Evolutionary conservation across 2,797 vertebrate genomes (phyloP).

Genomic region (Pachyuromys duprasi): DNA sequence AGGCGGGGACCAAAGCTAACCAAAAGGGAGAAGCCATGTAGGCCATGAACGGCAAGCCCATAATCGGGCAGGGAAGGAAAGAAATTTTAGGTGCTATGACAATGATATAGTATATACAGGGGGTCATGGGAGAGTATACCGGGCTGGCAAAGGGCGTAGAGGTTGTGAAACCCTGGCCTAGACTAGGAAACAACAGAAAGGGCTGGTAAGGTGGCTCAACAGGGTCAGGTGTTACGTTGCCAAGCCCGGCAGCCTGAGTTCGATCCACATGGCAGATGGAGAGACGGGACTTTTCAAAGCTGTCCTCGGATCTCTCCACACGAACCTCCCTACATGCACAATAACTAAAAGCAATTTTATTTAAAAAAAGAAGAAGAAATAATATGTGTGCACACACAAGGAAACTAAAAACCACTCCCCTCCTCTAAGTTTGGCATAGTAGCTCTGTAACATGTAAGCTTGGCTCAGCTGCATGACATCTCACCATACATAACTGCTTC

Average conservation of each 20-base stretch:
- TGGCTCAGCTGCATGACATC: neutral
- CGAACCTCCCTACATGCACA: neutral
- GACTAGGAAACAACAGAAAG: neutral
- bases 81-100: neutral
- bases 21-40: neutral
- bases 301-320: neutral
- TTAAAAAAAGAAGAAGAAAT: neutral
- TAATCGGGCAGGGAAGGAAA: neutral
- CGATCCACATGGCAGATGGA: neutral
- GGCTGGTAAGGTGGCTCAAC: neutral
- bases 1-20: too few species aligned
- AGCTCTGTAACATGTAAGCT: neutral
- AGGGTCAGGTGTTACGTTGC: neutral
- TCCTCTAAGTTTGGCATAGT: neutral
- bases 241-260: neutral
- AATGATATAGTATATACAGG: neutral
- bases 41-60: neutral
- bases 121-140: rapidly evolving
- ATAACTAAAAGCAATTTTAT: neutral
- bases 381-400: neutral
- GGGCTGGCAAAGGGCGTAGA: neutral
- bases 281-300: neutral
- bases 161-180: neutral
- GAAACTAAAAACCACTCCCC: neutral
- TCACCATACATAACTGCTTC: neutral